Conservation (phyloP, 2,113 vertebrate species). For the Trogon melanurus region DNA sequence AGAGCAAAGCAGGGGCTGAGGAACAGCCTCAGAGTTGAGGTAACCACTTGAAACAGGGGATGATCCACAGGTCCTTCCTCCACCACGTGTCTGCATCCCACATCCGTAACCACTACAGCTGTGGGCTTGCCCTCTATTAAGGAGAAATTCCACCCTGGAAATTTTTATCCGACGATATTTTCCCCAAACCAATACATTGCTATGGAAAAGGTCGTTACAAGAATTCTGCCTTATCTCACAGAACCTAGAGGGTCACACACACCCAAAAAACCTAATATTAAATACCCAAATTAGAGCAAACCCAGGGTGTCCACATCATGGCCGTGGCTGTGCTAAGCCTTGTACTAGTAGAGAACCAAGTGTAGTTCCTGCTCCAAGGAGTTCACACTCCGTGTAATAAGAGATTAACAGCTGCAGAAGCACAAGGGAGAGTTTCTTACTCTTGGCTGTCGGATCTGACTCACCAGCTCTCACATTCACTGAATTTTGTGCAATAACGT, state of each 20-base stretch:
- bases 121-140: neutral
- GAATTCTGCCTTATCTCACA: neutral
- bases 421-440: neutral
- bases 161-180: neutral
- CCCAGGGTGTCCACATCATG: neutral
- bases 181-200: rapidly evolving
- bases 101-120: rapidly evolving
- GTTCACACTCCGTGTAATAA: neutral
- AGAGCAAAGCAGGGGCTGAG: neutral
- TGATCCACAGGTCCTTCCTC: neutral
- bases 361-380: neutral
- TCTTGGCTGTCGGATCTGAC: neutral
- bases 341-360: neutral
- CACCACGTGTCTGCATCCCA: neutral
- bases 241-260: neutral
- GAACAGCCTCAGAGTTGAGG: neutral
- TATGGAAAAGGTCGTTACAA: neutral
- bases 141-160: neutral
- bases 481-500: neutral
- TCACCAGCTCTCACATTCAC: neutral
- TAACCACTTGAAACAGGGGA: neutral
- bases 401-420: neutral
- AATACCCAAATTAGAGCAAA: neutral
- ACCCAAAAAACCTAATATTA: rapidly evolving
- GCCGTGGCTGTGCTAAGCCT: neutral